phyloP scores from a whole-genome alignment of 2,888 invertebrate genomes.

The Sussaba pulchella region DNA sequence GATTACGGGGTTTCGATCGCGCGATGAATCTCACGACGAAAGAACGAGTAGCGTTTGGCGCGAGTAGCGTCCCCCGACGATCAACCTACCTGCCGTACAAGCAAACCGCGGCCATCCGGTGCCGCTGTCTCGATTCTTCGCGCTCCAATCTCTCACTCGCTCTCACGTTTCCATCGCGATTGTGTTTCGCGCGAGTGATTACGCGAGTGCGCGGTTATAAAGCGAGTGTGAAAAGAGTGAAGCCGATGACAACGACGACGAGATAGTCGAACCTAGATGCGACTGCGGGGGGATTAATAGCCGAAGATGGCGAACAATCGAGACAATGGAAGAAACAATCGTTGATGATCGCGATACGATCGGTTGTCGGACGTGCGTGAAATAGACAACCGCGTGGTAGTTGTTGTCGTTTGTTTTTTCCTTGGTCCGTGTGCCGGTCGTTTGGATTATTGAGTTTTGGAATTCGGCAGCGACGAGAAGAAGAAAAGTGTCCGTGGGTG shows the following conservation, averaged over 20 bases:
- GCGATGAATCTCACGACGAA: conserved; percentile 45
- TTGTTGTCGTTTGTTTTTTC: no score
- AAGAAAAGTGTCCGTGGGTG: conserved; percentile 33
- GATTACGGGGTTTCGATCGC: conserved; percentile 43
- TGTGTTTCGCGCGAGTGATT: not conserved
- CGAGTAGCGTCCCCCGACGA: conserved; percentile 10
- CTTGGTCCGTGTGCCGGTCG: not conserved
- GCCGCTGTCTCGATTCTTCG: not conserved
- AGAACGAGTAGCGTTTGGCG: not conserved
- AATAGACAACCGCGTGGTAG: no score
- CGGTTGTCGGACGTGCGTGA: conserved; percentile 46
- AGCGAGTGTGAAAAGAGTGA: not conserved
- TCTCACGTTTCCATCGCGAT: no score
- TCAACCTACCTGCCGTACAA: no score
- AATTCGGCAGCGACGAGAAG: not conserved
- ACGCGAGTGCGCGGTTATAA: not conserved
- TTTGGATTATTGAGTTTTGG: not conserved
- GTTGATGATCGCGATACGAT: conserved; percentile 7
- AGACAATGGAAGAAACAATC: conserved; percentile 49
- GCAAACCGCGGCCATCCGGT: no score
- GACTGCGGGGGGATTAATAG: not conserved
- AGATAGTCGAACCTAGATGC: not conserved
- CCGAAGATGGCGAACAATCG: conserved; percentile 43
- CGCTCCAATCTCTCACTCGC: no score
- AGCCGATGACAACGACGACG: no score